Base-by-base conservation (phyloP, 2,888 invertebrate species). In the Callinectes sapidus region DNA sequence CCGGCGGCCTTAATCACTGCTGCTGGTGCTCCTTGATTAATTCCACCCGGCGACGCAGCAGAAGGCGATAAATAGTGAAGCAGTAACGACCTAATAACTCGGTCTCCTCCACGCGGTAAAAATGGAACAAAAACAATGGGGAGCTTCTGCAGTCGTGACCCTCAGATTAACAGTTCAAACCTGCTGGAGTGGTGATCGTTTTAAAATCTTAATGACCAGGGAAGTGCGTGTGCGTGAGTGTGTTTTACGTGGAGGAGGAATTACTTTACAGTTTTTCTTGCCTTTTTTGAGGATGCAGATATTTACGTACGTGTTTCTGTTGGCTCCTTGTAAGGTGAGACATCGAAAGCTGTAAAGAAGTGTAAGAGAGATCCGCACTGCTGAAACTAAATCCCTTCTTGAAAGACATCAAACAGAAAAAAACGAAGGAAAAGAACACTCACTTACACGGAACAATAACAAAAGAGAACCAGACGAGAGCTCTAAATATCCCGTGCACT, bases 41-140 rank as follows among this genome's bases (percentile, higher is more conserved):
- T 89, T 66, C 39, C 61, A 89, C 66, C 61, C 35, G 39, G 89
- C 23, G 66, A 39, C 89, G 32, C 89, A 61, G 13, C 35, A n/a
- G 89, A 89, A 42, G 61, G 61, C 48, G 66, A 89, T 32, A 55
- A 66, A 89, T 89, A 35, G 10, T 88, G 28, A 28, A 89, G 66
- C 35, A 89, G 32, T 89, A 66, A 61, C 39, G 66, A 66, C 66
- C 89, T 89, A 89, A 89, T 89, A 89, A 66, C 39, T 66, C 61
- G 89, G 35, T 39, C 89, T 23, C 89, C 35, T 71, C 71, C 23
- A 28, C 71, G 28, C 28, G 28, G 28, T 71, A 71, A 71, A 71
- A 71, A 71, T 10, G 71, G 71, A 71, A 28, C n/a, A 28, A 71
- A 71, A 71, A 71, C n/a, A 71, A 71, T 28, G n/a, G 71, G 6